Conservation (phyloP, 2,797 vertebrate genomes). For the Limosa lapponica region DNA sequence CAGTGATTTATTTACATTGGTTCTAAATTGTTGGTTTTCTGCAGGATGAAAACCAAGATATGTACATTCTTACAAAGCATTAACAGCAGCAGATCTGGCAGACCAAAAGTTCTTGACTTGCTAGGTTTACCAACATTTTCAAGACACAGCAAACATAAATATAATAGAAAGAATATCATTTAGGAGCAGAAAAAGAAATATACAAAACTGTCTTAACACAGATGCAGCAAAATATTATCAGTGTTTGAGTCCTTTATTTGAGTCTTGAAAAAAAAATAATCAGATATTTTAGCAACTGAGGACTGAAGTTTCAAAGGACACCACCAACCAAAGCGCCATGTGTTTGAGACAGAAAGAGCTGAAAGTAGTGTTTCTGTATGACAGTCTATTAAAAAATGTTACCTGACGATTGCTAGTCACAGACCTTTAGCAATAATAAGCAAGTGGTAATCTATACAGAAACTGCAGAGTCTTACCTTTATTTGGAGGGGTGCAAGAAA, state of each 20-base stretch:
- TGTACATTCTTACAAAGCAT: neutral
- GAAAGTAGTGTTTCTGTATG: neutral
- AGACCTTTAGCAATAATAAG: neutral
- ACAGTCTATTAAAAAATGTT: neutral
- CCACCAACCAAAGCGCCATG: neutral
- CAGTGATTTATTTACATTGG: neutral
- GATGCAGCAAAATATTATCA: neutral
- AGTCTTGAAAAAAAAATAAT: neutral
- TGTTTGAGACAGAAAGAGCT: neutral
- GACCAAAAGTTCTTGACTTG: neutral
- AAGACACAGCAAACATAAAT: neutral
- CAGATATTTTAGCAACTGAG: neutral
- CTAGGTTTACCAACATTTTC: neutral
- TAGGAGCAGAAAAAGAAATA: neutral
- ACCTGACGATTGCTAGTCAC: neutral
- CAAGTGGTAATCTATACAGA: neutral
- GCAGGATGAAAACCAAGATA: neutral
- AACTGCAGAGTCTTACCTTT: neutral
- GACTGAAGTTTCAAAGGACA: neutral
- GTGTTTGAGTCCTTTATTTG: neutral
- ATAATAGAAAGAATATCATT: neutral
- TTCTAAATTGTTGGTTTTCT: neutral
- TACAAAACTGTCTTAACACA: neutral
- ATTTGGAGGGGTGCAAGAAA: neutral
- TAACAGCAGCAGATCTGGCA: neutral